These are phyloP conservation scores for Alligator mississippiensis DNA, from an alignment of 2,113 vertebrate genomes.

Conservation along the genomic window DNA sequence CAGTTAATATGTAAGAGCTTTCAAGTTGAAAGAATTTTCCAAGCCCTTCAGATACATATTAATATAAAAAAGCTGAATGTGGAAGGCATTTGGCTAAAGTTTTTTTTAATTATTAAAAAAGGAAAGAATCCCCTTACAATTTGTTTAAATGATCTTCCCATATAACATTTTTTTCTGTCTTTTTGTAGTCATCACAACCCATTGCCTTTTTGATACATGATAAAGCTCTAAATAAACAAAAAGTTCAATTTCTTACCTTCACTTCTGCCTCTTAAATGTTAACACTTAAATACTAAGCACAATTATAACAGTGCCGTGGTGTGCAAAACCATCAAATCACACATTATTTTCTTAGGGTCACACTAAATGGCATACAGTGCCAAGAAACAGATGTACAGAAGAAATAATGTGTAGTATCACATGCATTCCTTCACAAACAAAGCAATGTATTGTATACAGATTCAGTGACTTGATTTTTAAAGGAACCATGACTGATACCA, in stretches of 20 bases:
- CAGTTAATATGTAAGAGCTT: conserved; percentile 32
- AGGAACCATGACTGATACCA: not conserved
- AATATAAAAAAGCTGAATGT: not conserved
- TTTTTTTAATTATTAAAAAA: conserved; percentile 6
- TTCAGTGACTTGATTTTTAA: not conserved
- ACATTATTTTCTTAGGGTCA: not conserved
- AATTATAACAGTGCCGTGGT: not conserved
- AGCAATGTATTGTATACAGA: not conserved
- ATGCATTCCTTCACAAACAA: not conserved
- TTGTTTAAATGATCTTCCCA: not conserved
- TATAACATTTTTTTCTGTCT: not conserved
- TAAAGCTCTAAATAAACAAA: not conserved
- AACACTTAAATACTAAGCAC: not conserved
- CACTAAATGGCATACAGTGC: not conserved
- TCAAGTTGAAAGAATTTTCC: not conserved
- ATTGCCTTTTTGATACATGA: not conserved
- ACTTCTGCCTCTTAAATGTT: not conserved
- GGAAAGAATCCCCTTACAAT: not conserved
- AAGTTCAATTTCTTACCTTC: not conserved
- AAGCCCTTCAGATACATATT: conserved; percentile 51
- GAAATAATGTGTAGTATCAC: not conserved
- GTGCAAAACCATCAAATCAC: not conserved
- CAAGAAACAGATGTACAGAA: not conserved
- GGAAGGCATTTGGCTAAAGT: not conserved
- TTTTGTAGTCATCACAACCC: not conserved